phyloP scores from a whole-genome alignment of 2,888 invertebrate genomes.

The Chrysomela aeneicollis region DNA sequence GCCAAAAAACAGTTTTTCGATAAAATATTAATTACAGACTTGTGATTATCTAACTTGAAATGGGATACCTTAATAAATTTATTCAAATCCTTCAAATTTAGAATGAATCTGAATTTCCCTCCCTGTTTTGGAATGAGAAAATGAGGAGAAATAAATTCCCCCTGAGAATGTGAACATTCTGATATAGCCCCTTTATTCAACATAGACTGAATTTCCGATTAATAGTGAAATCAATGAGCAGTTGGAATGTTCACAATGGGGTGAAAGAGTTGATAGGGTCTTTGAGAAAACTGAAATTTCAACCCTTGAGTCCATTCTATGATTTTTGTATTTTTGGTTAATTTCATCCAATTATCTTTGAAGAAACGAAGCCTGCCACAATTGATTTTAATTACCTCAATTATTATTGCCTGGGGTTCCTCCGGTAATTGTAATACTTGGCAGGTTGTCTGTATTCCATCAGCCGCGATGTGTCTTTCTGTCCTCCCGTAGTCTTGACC shows the following conservation, averaged over 20 bases:
- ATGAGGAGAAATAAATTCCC: slow-evolving; percentile 4
- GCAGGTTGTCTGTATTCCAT: too few species aligned
- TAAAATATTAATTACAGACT: background rate
- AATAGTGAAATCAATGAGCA: background rate
- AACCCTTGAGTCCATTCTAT: background rate
- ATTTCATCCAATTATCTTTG: background rate
- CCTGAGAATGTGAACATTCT: background rate
- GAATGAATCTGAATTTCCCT: too few species aligned
- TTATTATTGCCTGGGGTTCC: background rate
- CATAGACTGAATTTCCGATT: background rate
- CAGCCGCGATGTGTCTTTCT: background rate
- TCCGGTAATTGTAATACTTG: background rate
- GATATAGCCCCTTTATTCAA: background rate
- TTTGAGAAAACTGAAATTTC: background rate
- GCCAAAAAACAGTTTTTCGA: background rate
- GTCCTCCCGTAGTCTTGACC: background rate
- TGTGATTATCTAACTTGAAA: slow-evolving; percentile 1
- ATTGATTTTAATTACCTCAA: too few species aligned
- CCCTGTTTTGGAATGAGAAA: too few species aligned
- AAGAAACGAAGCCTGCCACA: background rate
- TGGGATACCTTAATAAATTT: too few species aligned
- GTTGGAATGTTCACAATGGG: background rate
- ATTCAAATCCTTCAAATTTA: too few species aligned
- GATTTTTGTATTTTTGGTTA: too few species aligned
- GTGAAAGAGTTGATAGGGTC: background rate